Evolutionary conservation across 1,140 invertebrate species (phyloP).

Genomic region (Ostrea denselamellosa): DNA sequence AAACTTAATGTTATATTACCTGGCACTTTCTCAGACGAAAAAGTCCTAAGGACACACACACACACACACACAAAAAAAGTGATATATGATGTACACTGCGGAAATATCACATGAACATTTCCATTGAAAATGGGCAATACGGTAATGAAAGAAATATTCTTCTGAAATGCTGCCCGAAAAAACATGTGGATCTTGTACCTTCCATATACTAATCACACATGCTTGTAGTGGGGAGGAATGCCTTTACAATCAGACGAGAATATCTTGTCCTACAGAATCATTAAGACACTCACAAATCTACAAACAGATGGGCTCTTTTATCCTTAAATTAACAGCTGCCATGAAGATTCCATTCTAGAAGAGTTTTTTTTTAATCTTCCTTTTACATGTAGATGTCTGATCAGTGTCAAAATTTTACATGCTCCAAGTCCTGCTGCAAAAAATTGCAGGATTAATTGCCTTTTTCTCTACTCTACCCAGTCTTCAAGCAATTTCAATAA

Average conservation of each 20-base stretch:
- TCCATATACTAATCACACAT: constrained; percentile 26
- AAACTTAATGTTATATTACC: background rate
- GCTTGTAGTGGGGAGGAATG: constrained; percentile 18
- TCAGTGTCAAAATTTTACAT: background rate
- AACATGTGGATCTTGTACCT: constrained; percentile 21
- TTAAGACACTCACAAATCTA: constrained; percentile 16
- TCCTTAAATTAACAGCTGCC: constrained; percentile 3
- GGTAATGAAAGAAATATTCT: background rate
- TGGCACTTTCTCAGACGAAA: background rate
- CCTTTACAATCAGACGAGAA: constrained; percentile 3
- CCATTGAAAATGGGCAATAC: background rate
- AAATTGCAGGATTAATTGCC: background rate
- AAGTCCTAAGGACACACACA: background rate
- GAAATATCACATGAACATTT: background rate
- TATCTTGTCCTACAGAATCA: constrained; percentile 14
- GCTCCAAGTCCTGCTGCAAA: background rate
- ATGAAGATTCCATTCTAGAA: background rate
- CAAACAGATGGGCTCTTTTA: constrained; percentile 14
- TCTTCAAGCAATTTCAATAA: background rate
- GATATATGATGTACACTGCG: background rate
- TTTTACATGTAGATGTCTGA: background rate
- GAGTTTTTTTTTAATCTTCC: background rate
- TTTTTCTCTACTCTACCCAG: background rate
- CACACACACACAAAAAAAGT: background rate
- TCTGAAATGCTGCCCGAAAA: background rate